Base-by-base conservation (phyloP, 2,797 vertebrate species). In the Molossus alvarezi region DNA sequence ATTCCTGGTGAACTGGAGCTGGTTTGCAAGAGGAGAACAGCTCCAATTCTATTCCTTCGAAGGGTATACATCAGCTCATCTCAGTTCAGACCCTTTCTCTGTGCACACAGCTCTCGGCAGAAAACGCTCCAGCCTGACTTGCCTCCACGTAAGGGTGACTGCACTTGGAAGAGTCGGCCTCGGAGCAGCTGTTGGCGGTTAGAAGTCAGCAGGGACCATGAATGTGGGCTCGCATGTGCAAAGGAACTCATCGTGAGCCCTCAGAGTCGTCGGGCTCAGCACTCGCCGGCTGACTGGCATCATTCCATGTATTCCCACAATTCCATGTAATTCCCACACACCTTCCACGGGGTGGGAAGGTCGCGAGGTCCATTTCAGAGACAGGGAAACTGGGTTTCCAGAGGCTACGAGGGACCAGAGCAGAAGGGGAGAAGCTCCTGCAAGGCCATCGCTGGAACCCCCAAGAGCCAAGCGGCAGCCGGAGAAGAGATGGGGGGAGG, bases 1-100 rank as follows among this genome's bases (percentile, higher is more conserved):
- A 3, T 95, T 88, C 84, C 71, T 55, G 23, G 23, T 48, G 95
- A 97, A 65, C 37, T 95, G 87, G 85, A 91, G 83, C 94, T 83
- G 76, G 76, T 94, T 95, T 92, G 90, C 93, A 86, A 29, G 1
- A 85, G 71, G 51, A 91, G 17, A 89, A 62, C 53, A 79, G 55
- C 65, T 90, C 41, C 76, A 65, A 84, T 92, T 80, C 15, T n/a
- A 55, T 80, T 92, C 93, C 58, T 65, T 80, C 20, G 1, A 90
- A 86, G 69, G 51, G 48, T 37, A 25, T 76, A 25, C 51, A 48
- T 21, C 41, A 9, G 11, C 27, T 83, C 41, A 45, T 67, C 55
- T 77, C 6, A 57, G 71, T 67, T 89, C 41, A 65, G 18, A 29
- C 6, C 58, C n/a, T 11, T 76, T 48, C 37, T 85, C 76, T 9